These are phyloP conservation scores for Hippopotamyrus pictus DNA, from an alignment of 2,797 vertebrate species.

Conservation along the genomic window DNA sequence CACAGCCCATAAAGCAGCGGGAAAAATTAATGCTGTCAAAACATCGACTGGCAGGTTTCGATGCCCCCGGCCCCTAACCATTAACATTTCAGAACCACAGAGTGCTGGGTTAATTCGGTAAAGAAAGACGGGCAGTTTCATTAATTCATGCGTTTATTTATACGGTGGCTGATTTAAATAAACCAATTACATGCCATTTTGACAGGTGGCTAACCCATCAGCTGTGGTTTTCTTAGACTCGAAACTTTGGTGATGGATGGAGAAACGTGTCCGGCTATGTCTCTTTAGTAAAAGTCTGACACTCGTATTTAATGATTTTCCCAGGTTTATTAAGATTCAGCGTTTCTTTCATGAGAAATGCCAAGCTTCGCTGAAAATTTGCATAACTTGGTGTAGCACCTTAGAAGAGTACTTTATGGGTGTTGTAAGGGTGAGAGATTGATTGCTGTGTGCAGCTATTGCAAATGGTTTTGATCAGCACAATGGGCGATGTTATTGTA, in stretches of 20 bases:
- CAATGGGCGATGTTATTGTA: not conserved
- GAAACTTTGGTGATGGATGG: not conserved
- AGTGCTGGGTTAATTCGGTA: not conserved
- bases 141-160: slow-evolving; percentile 20
- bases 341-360: not conserved
- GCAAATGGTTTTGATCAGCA: not conserved
- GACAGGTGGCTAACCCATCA: slow-evolving; percentile 8
- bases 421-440: not conserved
- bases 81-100: slow-evolving; percentile 16
- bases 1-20: slow-evolving; percentile 4
- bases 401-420: not conserved
- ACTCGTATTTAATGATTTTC: not conserved
- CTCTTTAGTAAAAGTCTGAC: not conserved
- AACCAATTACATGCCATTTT: slow-evolving; percentile 24
- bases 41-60: not conserved
- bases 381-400: not conserved
- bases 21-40: slow-evolving; percentile 14
- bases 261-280: not conserved
- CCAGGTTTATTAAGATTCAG: not conserved
- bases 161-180: slow-evolving; percentile 21
- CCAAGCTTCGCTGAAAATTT: not conserved
- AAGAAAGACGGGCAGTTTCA: slow-evolving; percentile 6
- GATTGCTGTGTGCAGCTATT: not conserved
- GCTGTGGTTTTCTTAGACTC: not conserved
- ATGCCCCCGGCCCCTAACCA: slow-evolving; percentile 7